Evolutionary conservation across 2,797 vertebrate genomes (phyloP).

Genomic region (Dermochelys coriacea): DNA sequence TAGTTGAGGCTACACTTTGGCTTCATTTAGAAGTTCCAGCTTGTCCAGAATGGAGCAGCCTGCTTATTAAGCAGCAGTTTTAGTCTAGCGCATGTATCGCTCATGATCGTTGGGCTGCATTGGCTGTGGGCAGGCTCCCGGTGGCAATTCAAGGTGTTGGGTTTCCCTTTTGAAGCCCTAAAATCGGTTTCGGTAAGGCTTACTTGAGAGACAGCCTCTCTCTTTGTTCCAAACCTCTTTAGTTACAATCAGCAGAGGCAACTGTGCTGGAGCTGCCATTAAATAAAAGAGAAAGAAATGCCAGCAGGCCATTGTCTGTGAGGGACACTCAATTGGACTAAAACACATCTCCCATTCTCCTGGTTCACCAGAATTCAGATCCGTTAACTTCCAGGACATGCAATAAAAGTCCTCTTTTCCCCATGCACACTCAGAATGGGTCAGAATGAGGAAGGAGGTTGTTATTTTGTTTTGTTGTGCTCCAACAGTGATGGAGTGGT

Average conservation of each 20-base stretch:
- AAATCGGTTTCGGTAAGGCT: rapidly evolving
- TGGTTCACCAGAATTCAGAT: background rate
- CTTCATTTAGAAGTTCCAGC: background rate
- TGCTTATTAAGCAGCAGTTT: background rate
- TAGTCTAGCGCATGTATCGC: background rate
- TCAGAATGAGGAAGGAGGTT: background rate
- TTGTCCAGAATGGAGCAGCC: background rate
- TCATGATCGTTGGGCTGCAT: background rate
- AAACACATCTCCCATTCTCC: background rate
- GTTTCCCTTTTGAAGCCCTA: rapidly evolving
- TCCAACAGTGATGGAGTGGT: background rate
- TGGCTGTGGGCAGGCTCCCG: background rate
- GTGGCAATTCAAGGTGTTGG: background rate
- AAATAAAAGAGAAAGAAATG: background rate
- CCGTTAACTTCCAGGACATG: background rate
- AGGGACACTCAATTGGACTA: background rate
- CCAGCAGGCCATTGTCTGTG: background rate
- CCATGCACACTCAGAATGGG: background rate
- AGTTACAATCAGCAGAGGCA: background rate
- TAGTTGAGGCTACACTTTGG: background rate
- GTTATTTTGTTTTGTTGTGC: background rate
- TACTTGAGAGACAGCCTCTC: background rate
- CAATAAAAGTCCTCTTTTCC: background rate
- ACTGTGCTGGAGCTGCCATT: rapidly evolving
- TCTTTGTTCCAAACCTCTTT: background rate